These are phyloP conservation scores for Trogon melanurus DNA, from an alignment of 2,113 vertebrate species.

Conservation along the genomic window DNA sequence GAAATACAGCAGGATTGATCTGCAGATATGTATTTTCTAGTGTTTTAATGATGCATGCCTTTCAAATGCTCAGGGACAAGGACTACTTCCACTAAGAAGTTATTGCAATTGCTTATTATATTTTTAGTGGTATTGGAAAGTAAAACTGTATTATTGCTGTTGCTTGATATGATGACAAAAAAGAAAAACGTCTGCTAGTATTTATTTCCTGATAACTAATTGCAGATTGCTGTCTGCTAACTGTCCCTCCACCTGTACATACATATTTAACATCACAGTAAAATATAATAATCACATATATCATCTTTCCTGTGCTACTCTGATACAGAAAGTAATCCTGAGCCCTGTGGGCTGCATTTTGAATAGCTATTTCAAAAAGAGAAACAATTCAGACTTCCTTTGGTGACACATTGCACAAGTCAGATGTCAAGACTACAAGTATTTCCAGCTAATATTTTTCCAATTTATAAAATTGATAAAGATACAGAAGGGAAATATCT, in stretches of 20 bases:
- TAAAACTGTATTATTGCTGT: neutral
- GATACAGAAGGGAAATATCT: neutral
- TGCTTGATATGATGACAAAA: neutral
- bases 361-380: neutral
- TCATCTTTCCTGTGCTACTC: neutral
- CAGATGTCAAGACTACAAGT: neutral
- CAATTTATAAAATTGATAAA: conserved; percentile 13
- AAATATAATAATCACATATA: neutral
- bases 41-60: neutral
- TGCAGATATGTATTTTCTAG: neutral
- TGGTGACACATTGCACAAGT: neutral
- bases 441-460: neutral
- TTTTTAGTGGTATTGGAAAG: neutral
- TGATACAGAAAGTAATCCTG: neutral
- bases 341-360: neutral
- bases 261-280: neutral
- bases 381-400: neutral
- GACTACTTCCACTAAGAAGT: neutral
- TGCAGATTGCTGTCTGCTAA: neutral
- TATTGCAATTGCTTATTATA: neutral
- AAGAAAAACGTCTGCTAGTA: neutral
- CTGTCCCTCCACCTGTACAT: neutral
- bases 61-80: neutral
- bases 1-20: neutral
- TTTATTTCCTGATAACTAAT: neutral